Evolutionary conservation across 2,797 vertebrate genomes (phyloP), one percentile per base, ranked within the genome.

Genomic region (Falco rusticolus): DNA sequence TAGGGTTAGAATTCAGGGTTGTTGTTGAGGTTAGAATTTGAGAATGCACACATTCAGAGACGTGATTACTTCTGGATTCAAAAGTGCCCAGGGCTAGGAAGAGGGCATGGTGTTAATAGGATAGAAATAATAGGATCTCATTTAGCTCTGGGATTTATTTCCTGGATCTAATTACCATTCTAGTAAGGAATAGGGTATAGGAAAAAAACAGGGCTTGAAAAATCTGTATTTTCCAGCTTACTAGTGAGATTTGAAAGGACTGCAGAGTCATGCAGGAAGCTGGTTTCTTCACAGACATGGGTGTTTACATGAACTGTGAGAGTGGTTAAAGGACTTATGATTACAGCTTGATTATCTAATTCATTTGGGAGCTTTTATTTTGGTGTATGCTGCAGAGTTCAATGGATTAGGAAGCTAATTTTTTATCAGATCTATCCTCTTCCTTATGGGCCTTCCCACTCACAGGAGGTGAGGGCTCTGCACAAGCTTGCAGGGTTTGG

Each of bases 51-150:
- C 41, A 87, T 84, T 93, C 81, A 95, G 78, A 93, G 48, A 25
- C 5, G 0, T 82, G 95, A 96, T 94, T 96, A 80, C 78, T 93
- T 87, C 81, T 92, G 68, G 84, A 93, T 93, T 97, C 89, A 93
- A 53, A 92, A 95, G 39, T 92, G 66, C 90, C 89, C 89, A 90
- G 92, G 95, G 66, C 77, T 94, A 87, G 75, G 68, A 94, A 93
- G 84, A 96, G 89, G 89, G 63, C 93, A 83, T 22, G 34, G 70
- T 93, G 89, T 94, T 96, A 96, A 96, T 93, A 92, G 86, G 92
- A 94, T 92, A 3, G 6, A 93, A 97, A 97, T 96, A 97, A 97
- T 94, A 91, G 81, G 93, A 92, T 95, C 90, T 94, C 37, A 83
- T 93, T 96, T 93, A 89, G 68, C 26, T 37, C 74, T 92, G 77